Percentiles rank a stretch among this genome's conserved stretches.
Conservation (phyloP, 2,888 invertebrate genomes). For the Heliconius ismenius region DNA sequence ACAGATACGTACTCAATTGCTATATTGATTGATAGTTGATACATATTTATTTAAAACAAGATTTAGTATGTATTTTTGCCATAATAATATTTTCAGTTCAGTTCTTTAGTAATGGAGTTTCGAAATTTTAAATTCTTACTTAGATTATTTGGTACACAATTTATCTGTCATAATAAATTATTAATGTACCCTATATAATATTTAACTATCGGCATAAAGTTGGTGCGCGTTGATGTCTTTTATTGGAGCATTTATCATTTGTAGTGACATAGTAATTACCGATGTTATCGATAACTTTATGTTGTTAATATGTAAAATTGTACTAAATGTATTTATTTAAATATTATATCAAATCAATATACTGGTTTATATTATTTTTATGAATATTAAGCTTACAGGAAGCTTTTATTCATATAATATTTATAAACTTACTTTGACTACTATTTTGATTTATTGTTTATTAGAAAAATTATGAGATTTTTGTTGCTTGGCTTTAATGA, state of each 20-base stretch:
- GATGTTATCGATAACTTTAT: conserved; percentile 7
- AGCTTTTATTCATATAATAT: neutral
- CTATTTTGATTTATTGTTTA: no score
- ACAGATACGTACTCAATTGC: neutral
- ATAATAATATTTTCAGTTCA: neutral
- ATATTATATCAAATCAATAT: neutral
- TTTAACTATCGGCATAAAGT: conserved; percentile 1
- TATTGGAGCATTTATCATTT: conserved; percentile 35
- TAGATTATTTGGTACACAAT: neutral
- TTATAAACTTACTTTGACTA: neutral
- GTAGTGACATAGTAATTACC: conserved; percentile 2
- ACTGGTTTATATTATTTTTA: conserved; percentile 6
- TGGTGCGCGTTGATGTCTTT: conserved; percentile 62
- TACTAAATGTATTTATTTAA: conserved; percentile 9
- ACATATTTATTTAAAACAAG: neutral
- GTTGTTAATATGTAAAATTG: conserved; percentile 10
- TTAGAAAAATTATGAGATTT: neutral
- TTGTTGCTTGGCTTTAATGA: neutral
- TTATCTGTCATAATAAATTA: conserved; percentile 6
- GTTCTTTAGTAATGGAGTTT: neutral
- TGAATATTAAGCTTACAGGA: neutral
- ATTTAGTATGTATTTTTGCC: neutral
- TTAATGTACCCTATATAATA: conserved; percentile 8
- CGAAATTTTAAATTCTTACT: neutral
- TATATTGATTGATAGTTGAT: neutral